A percentile compares a stretch with the other conserved stretches of the same genome.
Conservation (phyloP, 2,888 invertebrate species). For the Eumerus sabulonum region DNA sequence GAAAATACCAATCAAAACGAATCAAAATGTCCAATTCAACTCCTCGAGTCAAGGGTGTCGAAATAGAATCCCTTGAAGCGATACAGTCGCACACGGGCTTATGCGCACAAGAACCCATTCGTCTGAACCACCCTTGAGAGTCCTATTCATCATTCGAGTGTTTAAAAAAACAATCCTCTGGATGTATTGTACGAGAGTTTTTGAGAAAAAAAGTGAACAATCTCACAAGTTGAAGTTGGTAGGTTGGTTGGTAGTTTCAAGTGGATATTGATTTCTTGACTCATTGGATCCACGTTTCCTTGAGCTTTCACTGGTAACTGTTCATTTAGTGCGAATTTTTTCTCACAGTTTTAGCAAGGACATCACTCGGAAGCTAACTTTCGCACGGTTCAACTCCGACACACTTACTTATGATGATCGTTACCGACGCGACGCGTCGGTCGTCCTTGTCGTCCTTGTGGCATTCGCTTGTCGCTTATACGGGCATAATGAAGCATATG, state of each 20-base stretch:
- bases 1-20: slow-evolving; percentile 63
- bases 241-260: slow-evolving; percentile 27
- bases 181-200: not conserved
- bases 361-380: slow-evolving; percentile 24
- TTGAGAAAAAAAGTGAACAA: slow-evolving; percentile 59
- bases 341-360: slow-evolving; percentile 53
- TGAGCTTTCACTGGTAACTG: slow-evolving; percentile 8
- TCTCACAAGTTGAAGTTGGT: slow-evolving; percentile 49
- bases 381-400: slow-evolving; percentile 52
- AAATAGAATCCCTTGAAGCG: slow-evolving; percentile 14
- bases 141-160: slow-evolving; percentile 25
- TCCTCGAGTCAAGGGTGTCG: slow-evolving; percentile 41
- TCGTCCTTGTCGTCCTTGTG: slow-evolving; percentile 8
- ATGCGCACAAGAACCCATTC: not conserved
- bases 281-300: not conserved
- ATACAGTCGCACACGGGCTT: not conserved
- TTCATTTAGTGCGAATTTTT: slow-evolving; percentile 49
- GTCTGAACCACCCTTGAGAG: slow-evolving; percentile 41
- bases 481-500: slow-evolving; percentile 43
- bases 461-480: not conserved
- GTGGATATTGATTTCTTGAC: slow-evolving; percentile 25
- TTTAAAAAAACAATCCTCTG: slow-evolving; percentile 37
- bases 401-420: slow-evolving; percentile 34
- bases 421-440: no score
- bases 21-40: not conserved